Conservation (phyloP, 1,140 invertebrate species). For the Maniola jurtina region DNA sequence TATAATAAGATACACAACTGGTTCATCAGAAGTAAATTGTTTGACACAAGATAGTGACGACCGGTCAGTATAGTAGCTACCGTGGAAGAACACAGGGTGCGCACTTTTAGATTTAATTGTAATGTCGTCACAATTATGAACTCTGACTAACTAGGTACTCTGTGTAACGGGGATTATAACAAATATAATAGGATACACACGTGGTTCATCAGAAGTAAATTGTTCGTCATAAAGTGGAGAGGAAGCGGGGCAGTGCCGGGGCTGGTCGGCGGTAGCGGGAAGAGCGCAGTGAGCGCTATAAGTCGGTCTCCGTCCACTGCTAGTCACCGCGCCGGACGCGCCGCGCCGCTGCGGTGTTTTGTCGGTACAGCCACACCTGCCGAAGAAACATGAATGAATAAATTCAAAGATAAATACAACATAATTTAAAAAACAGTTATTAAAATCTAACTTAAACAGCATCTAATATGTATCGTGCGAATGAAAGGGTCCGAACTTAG, state of each 20-base stretch:
- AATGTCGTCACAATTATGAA: too few species aligned
- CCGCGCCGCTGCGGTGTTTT: slow-evolving; percentile 80
- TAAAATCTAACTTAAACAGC: too few species aligned
- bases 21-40: background rate
- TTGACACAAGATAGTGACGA: slow-evolving; percentile 18
- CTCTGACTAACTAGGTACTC: too few species aligned
- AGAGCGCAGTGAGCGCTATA: slow-evolving; percentile 58
- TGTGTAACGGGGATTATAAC: background rate
- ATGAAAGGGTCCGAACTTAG: too few species aligned
- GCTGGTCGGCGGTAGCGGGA: slow-evolving; percentile 11
- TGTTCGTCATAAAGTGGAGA: slow-evolving; percentile 22
- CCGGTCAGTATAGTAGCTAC: background rate
- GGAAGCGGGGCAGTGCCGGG: slow-evolving; percentile 7
- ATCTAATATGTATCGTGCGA: too few species aligned
- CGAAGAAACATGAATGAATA: background rate
- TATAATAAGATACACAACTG: slow-evolving; percentile 7
- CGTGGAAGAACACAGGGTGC: too few species aligned
- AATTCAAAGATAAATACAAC: too few species aligned
- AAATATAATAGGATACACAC: slow-evolving; percentile 12
- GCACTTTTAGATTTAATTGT: too few species aligned
- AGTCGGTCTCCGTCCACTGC: slow-evolving; percentile 79
- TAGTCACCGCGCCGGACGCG: slow-evolving; percentile 82
- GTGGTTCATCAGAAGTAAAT: background rate
- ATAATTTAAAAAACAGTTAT: too few species aligned
- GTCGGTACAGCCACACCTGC: slow-evolving; percentile 82